Evolutionary conservation across 2,113 vertebrate species (phyloP), one percentile per base, ranked within the genome.

Genomic region (Crocuta crocuta): DNA sequence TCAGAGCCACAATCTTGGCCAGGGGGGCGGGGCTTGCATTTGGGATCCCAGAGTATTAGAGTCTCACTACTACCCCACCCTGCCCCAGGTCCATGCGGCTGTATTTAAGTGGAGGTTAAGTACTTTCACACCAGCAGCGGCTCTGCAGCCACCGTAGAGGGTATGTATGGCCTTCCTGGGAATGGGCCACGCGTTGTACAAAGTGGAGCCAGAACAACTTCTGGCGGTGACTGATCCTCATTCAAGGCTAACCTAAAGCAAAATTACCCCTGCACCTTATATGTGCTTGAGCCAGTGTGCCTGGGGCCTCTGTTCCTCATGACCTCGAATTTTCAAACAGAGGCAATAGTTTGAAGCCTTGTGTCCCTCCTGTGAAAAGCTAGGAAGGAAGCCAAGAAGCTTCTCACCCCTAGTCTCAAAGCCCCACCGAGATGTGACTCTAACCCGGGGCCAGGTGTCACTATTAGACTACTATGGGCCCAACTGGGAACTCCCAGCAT

Each of bases 131-230:
- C 6, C 5, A 43, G 24, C 5, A 5, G 31, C 33, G 15, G 26
- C 31, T 53, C 12, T 35, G 24, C 15, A 0, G 17, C 1, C 33
- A 48, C 2, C 16, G 1, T 1, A 12, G 8, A 78, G 35, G 23
- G 66, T 6, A 33, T 3, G 24, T 6, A 33, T 3, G 24, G 10
- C 17, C 16, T 26, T 26, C 23, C 50, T 8, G 26, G 48, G 68
- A 84, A 4, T 0, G 28, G n/a, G 39, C 35, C 23, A 10, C 24
- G 1, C 0, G 2, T 31, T 24, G 6, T 9, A 19, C 45, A 80
- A 39, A 13, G 26, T 21, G 19, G n/a, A 39, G 23, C 15, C 68
- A 48, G 31, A 1, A 71, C n/a, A 13, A 5, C 0, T 0, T 55
- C 81, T 53, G 15, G 31, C 28, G 4, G 31, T 0, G 0, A 24